Conservation (phyloP, 1,140 invertebrate genomes). For the Schlechtendalia chinensis region DNA sequence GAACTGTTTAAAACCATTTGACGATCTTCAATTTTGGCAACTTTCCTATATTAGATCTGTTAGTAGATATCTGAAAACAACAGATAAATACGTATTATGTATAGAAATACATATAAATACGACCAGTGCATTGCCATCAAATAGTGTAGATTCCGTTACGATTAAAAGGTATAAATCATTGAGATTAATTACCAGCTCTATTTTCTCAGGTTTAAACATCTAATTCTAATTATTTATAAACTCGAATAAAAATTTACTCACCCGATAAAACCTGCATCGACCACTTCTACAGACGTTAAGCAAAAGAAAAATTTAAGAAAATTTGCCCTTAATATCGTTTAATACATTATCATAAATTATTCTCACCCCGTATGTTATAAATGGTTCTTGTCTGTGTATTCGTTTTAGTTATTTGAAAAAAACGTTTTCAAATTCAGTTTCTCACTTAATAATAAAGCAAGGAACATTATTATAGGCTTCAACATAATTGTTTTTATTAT, state of each 20-base stretch:
- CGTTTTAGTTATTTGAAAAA: not conserved
- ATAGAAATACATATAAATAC: not conserved
- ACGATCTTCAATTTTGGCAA: too few species aligned
- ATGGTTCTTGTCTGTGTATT: not conserved
- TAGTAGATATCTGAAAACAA: not conserved
- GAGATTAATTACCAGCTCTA: not conserved
- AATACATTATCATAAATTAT: not conserved
- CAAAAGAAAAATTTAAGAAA: not conserved
- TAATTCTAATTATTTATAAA: slow-evolving; percentile 1
- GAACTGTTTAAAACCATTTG: too few species aligned
- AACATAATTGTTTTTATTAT: too few species aligned
- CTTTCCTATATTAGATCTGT: too few species aligned
- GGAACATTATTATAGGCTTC: too few species aligned
- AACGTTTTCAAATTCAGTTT: too few species aligned
- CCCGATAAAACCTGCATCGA: not conserved
- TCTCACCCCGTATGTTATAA: not conserved
- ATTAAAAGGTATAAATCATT: not conserved
- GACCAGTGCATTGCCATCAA: not conserved
- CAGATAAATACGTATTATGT: too few species aligned
- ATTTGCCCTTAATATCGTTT: not conserved
- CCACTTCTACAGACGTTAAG: not conserved
- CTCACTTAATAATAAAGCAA: too few species aligned
- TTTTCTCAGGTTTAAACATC: not conserved
- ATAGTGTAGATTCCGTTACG: slow-evolving; percentile 9
- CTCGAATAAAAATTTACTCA: not conserved